A percentile compares a stretch with the other conserved stretches of the same genome.
Evolutionary conservation across 2,888 invertebrate species (phyloP).

Genomic region (Lacanobia wlatinum): DNA sequence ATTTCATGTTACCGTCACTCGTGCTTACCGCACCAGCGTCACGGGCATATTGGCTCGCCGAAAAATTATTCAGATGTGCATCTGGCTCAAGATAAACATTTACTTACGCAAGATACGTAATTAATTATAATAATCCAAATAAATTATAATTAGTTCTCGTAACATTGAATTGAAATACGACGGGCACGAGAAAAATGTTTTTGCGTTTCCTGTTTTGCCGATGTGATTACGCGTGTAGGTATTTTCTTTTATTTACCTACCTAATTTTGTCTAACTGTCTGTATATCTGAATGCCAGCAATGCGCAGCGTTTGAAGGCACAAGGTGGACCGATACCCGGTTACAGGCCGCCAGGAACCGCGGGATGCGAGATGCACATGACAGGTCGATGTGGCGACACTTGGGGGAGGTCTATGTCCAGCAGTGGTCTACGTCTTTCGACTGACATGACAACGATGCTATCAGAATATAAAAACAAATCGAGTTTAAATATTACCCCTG

Average conservation of each 20-base stretch:
- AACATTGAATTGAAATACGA: slow-evolving; percentile 37
- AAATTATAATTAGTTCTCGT: slow-evolving; percentile 44
- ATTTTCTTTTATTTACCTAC: slow-evolving; percentile 1
- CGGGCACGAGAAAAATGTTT: slow-evolving; percentile 13
- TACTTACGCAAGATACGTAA: slow-evolving; percentile 52
- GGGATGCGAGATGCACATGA: too few species aligned
- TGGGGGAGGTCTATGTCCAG: too few species aligned
- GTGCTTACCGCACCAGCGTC: slow-evolving; percentile 53
- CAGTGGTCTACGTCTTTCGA: too few species aligned
- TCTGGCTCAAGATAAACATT: slow-evolving; percentile 63
- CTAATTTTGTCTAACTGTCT: background rate
- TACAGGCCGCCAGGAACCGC: too few species aligned
- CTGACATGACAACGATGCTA: too few species aligned
- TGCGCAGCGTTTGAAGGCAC: too few species aligned
- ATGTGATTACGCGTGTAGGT: slow-evolving; percentile 15
- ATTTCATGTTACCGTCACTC: slow-evolving; percentile 51
- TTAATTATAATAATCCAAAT: slow-evolving; percentile 58
- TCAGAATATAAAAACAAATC: slow-evolving; percentile 6
- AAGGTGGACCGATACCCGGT: too few species aligned
- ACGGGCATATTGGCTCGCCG: slow-evolving; percentile 53
- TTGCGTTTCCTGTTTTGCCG: slow-evolving; percentile 30
- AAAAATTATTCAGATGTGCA: slow-evolving; percentile 57
- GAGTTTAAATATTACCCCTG: background rate
- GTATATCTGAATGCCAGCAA: too few species aligned
- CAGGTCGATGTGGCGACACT: too few species aligned